phyloP scores from a whole-genome alignment of 2,113 vertebrate species.

The Peucedramus taeniatus region DNA sequence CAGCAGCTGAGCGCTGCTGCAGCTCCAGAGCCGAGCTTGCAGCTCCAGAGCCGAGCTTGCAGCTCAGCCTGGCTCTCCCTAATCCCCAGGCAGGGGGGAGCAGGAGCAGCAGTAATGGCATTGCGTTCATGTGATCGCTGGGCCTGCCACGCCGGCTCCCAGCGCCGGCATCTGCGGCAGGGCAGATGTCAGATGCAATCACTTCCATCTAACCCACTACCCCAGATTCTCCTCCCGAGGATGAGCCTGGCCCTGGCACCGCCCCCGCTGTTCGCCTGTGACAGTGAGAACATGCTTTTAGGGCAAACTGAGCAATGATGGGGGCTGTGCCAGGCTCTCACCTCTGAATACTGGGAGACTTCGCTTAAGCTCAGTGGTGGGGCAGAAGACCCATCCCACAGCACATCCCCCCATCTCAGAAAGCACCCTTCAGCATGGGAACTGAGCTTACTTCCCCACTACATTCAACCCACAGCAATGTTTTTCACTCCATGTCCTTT shows the following conservation, averaged over 20 bases:
- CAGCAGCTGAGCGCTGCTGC: neutral
- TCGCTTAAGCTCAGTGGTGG: neutral
- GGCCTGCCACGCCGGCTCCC: neutral
- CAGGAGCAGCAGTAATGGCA: neutral
- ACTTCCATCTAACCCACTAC: conserved; percentile 52
- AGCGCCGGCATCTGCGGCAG: neutral
- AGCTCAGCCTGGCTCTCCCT: neutral
- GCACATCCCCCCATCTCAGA: neutral
- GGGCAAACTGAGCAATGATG: accelerated
- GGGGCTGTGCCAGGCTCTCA: neutral
- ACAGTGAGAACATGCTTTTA: neutral
- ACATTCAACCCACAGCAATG: neutral
- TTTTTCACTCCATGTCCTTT: neutral
- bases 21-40: accelerated
- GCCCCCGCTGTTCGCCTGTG: accelerated
- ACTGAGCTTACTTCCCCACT: neutral
- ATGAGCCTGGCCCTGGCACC: neutral
- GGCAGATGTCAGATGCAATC: conserved; percentile 39
- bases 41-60: accelerated
- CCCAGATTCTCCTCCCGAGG: neutral
- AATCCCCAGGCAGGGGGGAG: neutral
- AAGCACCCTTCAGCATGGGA: neutral
- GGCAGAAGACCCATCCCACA: neutral
- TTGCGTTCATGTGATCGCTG: neutral
- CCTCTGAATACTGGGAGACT: neutral